These are phyloP conservation scores for Dendrolimus pini DNA, from an alignment of 2,888 invertebrate genomes.

Conservation along the genomic window DNA sequence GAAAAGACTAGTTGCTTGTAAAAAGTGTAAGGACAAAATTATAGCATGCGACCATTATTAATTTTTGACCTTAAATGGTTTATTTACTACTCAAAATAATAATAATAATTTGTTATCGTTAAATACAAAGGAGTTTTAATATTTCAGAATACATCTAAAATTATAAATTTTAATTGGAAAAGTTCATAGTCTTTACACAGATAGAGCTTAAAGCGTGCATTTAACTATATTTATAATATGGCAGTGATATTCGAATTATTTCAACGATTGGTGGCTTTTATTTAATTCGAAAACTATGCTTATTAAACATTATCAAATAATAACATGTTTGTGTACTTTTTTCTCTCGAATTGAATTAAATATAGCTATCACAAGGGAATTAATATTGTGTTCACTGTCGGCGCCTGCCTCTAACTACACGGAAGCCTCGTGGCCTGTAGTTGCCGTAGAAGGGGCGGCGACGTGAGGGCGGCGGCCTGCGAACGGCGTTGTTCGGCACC, in stretches of 20 bases:
- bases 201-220: neutral
- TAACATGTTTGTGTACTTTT: too few relatives aligned
- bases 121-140: too few relatives aligned
- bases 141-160: too few relatives aligned
- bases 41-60: too few relatives aligned
- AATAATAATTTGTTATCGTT: too few relatives aligned
- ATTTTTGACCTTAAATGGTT: too few relatives aligned
- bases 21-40: too few relatives aligned
- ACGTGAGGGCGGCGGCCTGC: slow-evolving; percentile 15
- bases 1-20: slow-evolving; percentile 3
- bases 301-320: neutral
- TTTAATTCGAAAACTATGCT: slow-evolving; percentile 1
- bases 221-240: slow-evolving; percentile 7
- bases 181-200: neutral
- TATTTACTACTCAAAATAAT: too few relatives aligned
- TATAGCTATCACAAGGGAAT: slow-evolving; percentile 12
- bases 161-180: too few relatives aligned
- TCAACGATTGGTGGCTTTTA: slow-evolving; percentile 5
- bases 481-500: slow-evolving; percentile 49
- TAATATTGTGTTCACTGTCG: slow-evolving; percentile 20
- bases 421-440: slow-evolving; percentile 15
- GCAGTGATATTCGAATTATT: slow-evolving; percentile 7
- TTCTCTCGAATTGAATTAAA: neutral
- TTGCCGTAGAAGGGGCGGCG: slow-evolving; percentile 17
- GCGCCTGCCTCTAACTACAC: slow-evolving; percentile 37